phyloP scores from a whole-genome alignment of 2,888 invertebrate genomes.

The Unio pictorum region DNA sequence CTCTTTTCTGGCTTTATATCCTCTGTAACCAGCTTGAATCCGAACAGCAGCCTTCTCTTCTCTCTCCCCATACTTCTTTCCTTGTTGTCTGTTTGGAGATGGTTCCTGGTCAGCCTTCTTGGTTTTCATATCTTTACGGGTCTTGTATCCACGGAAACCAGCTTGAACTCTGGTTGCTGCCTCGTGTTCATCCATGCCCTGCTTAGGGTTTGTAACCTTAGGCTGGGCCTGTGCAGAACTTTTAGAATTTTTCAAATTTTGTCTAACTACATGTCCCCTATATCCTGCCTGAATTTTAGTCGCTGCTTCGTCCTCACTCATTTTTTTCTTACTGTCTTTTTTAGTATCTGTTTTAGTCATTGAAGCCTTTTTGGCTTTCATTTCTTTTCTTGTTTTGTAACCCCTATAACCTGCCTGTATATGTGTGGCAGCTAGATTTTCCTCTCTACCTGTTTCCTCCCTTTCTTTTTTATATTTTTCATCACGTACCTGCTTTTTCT shows the following conservation, averaged over 20 bases:
- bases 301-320: constrained; percentile 39
- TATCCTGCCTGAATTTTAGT: constrained; percentile 53
- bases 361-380: no score
- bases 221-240: no score
- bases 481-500: constrained; percentile 11
- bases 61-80: neutral
- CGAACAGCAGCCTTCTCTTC: constrained; percentile 20
- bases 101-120: neutral
- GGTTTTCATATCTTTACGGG: constrained; percentile 3
- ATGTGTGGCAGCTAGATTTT: neutral
- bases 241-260: constrained; percentile 15
- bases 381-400: no score
- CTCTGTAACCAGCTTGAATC: constrained; percentile 27
- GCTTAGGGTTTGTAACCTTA: no score
- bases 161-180: constrained; percentile 6
- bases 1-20: constrained; percentile 21
- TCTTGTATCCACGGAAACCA: constrained; percentile 9
- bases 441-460: constrained; percentile 2
- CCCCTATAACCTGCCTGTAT: constrained; percentile 1
- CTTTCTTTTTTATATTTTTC: neutral
- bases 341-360: no score
- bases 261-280: constrained; percentile 32
- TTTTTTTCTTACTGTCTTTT: neutral
- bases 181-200: no score
- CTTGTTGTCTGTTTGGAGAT: neutral